Base-by-base conservation (phyloP, 1,140 invertebrate species). In the Notospermus geniculatus region DNA sequence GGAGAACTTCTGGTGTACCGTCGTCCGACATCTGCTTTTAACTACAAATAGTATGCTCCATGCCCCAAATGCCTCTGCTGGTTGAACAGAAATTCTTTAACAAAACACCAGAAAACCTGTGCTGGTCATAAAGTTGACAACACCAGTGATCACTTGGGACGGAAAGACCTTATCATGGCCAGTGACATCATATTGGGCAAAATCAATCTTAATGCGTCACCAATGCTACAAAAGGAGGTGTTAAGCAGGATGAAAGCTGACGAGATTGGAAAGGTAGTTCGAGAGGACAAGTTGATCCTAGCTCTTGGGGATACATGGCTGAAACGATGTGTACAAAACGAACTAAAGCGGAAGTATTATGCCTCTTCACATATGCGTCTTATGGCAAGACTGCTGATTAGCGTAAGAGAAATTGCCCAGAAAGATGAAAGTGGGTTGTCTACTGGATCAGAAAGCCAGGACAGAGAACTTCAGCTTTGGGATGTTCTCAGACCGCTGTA, bases 261-360 rank as follows among this genome's bases (percentile, higher is more conserved):
- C 25, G 46, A 50, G 4, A 50, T 50, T 50, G 46, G 46, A 7
- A 19, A 27, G 25, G 25, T 50, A 23, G 46, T n/a, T 50, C 55
- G 53, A 57, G 41, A 59, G 13, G 55, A 63, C 29, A 13, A 19
- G 19, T 25, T 59, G 17, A 63, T 63, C 52, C 41, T 63, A n/a
- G 28, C 36, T 28, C 28, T 63, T 2, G 56, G 62, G 28, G 62
- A 63, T 19, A 58, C 28, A 17, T 63, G 61, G 62, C 32, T 63
- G 17, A 23, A 56, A 15, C 57, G 56, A 53, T 32, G 41, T 9
- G 19, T 63, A 2, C 54, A 63, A 27, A 63, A 63, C 41, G 23
- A 19, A 28, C 28, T 17, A 43, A 63, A 63, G 28, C 28, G 62
- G 36, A 53, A 27, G 22, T 54, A 63, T 54, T 63, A 63, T 30